Evolutionary conservation across 2,797 vertebrate genomes (phyloP), one percentile per base, ranked within the genome.

Genomic region (Brachyrhaphis roseni): DNA sequence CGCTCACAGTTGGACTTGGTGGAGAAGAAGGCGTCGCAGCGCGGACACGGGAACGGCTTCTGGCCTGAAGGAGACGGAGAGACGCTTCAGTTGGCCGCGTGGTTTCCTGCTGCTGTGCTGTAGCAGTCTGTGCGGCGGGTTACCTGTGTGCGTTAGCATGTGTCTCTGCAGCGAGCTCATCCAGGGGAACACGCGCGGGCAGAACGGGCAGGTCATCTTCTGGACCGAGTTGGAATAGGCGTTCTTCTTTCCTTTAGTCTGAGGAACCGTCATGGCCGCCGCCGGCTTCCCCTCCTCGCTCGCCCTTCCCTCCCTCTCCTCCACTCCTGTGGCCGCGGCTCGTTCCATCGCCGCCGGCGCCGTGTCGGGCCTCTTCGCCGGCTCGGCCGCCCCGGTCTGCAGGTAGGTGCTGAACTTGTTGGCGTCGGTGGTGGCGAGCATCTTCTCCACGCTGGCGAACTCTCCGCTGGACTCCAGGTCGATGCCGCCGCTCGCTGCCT

Each of bases 391-490:
- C 7, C 96, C 94, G 0, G 94, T 96, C 94, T 98, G 97, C 84
- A 99, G 96, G 90, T 97, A 99, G 0, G 97, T 96, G 88, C 97
- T 98, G 89, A 99, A 99, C 92, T 98, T 97, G 93, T 99, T 99
- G 88, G 98, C 91, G 84, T 99, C 97, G 0, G 98, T 98, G 66
- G 97, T 98, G 77, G 98, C 98, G 34, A 99, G 85, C 97, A 99
- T 99, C 93, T 97, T 98, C 87, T 99, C 98, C 53, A 99, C 97
- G 79, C 98, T 99, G 84, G 98, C 98, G 31, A 99, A 99, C 93
- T 99, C 98, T 0, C 97, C 98, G 7, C 98, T 98, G 70, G 98
- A 98, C 92, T 99, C 98, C 78, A 99, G 94, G 89, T 99, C 98
- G 41, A 97, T 91, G 26, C 82, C 6, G 90, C 70, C 26, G 90